These are phyloP conservation scores for Idaea biselata DNA, from an alignment of 2,888 invertebrate genomes.

Conservation along the genomic window DNA sequence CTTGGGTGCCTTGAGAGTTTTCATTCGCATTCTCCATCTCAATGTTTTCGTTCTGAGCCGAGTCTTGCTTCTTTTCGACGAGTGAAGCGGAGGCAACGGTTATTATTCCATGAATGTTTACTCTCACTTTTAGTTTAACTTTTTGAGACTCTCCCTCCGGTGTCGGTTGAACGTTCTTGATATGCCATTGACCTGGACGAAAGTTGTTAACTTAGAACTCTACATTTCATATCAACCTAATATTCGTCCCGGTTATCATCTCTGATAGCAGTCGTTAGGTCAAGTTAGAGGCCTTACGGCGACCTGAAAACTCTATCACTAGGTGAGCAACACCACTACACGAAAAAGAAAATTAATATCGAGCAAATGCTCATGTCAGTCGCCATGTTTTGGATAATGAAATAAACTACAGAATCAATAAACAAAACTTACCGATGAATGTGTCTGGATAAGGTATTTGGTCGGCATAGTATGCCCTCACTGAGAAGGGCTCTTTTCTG, in stretches of 20 bases:
- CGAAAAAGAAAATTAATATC: too few species aligned
- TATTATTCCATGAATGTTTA: conserved; percentile 96
- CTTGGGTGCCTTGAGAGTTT: conserved; percentile 60
- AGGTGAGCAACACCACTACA: too few species aligned
- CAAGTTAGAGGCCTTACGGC: too few species aligned
- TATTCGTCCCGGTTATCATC: too few species aligned
- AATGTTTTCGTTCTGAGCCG: conserved; percentile 61
- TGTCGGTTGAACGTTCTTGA: conserved; percentile 92
- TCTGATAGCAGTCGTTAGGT: too few species aligned
- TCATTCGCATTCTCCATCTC: conserved; percentile 73
- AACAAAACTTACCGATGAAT: conserved; percentile 85
- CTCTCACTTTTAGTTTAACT: conserved; percentile 96
- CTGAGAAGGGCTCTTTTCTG: conserved; percentile 91
- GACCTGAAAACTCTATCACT: too few species aligned
- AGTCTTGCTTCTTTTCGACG: conserved; percentile 85
- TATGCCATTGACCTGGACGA: conserved; percentile 84
- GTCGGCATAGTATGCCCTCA: conserved; percentile 91
- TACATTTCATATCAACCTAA: background rate
- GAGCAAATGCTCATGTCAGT: too few species aligned
- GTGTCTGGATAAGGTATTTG: conserved; percentile 88
- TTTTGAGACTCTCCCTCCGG: conserved; percentile 95
- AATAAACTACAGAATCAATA: background rate
- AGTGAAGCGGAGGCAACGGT: conserved; percentile 92
- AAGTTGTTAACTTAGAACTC: background rate
- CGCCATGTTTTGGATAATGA: background rate